Base-by-base conservation (phyloP, 1,140 invertebrate species). In the Drosophila ironensis region DNA sequence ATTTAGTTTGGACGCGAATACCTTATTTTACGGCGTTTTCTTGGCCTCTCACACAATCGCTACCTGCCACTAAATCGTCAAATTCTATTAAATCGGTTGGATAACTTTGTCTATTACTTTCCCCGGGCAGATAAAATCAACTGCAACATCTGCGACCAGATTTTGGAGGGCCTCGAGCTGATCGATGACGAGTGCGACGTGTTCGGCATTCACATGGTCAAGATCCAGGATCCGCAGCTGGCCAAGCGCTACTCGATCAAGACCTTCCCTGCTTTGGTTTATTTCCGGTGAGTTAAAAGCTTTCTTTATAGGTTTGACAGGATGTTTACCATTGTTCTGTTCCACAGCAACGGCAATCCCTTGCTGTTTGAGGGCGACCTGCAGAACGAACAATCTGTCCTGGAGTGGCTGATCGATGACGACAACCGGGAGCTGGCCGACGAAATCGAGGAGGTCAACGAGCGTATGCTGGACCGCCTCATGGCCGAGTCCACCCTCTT, bases 201-300 rank as follows among this genome's bases (percentile, higher is more conserved):
- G 0, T 98, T 96, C 89, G 97, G 97, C 27, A 98, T 98, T 73
- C 96, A 98, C 76, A 94, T 98, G 93, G 97, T 98, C 0, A 97
- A 97, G 89, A 97, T 98, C 80, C 96, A 97, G 90, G 97, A 98
- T 91, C 94, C 95, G 0, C 95, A 96, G 81, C 88, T 98, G 50
- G 96, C 96, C 2, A 97, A 97, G 81, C 92, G 97, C 60, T 98
- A 98, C 91, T 97, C 97, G 22, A 98, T 98, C 45, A 98, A 98
- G 90, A 98, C 97, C 20, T 98, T 97, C 89, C 97, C 97, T 2
- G 97, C 97, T 16, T 92, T 98, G 63, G 96, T 97, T 2, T 98
- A 98, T 86, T 98, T 98, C 90, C 91, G 93, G 88, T 89, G 50
- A 27, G 30, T 5, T 22, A 1, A 1, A n/a, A 25, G 8, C 1